Evolutionary conservation across 92 coral and sea anemone species (phyloP), one percentile per base, ranked within the genome.

Genomic region (Plumapathes pennacea): DNA sequence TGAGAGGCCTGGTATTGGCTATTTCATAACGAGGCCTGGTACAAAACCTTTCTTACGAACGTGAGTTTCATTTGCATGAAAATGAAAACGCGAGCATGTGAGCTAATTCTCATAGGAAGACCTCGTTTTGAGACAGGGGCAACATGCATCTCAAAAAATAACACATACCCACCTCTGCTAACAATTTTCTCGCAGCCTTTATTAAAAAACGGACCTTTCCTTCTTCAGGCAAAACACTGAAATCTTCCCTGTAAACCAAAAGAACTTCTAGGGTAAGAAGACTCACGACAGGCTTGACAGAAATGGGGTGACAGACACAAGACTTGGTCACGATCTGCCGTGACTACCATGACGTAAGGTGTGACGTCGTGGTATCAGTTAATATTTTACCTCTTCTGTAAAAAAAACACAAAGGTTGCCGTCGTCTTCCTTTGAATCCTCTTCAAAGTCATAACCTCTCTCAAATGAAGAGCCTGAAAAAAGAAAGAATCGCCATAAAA

Each of bases 301-400:
- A 50, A 27, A 27, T 8, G 15, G 57, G 27, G 22, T 50, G 27
- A 50, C 37, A 10, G 13, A 25, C 32, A 53, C 25, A 17, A 53
- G 17, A 11, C 23, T 10, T 6, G 9, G n/a, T n/a, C n/a, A n/a
- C n/a, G n/a, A n/a, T n/a, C n/a, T n/a, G n/a, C n/a, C n/a, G n/a
- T n/a, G n/a, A n/a, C n/a, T n/a, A n/a, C n/a, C n/a, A n/a, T n/a
- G n/a, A n/a, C n/a, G n/a, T n/a, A n/a, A n/a, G n/a, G n/a, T n/a
- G n/a, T n/a, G n/a, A n/a, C n/a, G n/a, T n/a, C n/a, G n/a, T n/a
- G n/a, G n/a, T n/a, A n/a, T n/a, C n/a, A n/a, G n/a, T n/a, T n/a
- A n/a, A n/a, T n/a, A n/a, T 12, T 68, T 46, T 32, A 86, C 97
- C 95, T 77, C 71, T 81, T 85, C 52, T 90, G 95, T 15, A 79